Evolutionary conservation across 2,797 vertebrate genomes (phyloP), one percentile per base, ranked within the genome.

Genomic region (Arnoldichthys spilopterus): DNA sequence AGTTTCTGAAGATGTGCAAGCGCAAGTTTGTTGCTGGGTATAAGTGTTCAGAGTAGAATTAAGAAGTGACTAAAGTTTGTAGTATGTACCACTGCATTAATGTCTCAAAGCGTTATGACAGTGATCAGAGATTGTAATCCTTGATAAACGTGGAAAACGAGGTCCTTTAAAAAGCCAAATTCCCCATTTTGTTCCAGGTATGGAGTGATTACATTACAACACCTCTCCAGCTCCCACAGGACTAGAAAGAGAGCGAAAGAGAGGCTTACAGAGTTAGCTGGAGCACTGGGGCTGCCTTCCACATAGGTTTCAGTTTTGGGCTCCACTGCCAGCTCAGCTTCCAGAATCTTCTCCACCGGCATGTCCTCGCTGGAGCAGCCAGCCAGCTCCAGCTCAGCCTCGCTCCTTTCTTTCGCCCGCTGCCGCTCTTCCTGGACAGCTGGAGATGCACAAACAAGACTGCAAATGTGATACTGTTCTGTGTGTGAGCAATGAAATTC

Each of bases 271-370:
- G 97, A 98, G 91, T 93, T 97, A 58, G 96, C 95, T 5, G 95
- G 93, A 82, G 94, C 89, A 45, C 96, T 95, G 81, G 96, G 91
- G 80, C 92, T 96, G 8, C 95, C 95, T 87, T 99, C 98, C 2
- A 97, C 97, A 83, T 98, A 98, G 0, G 96, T 97, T 92, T 99
- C 97, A 0, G 96, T 98, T 94, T 98, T 99, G 90, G 98, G 98
- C 86, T 99, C 98, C 74, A 99, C 97, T 0, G 98, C 97, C 6
- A 97, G 95, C 89, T 99, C 98, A 0, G 98, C 98, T 84, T 98
- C 98, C 89, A 99, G 92, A 78, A 99, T 97, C 94, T 98, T 99
- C 90, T 99, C 97, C 90, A 99, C 98, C 0, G 98, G 98, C 98
- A 99, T 99, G 93, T 99, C 98, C 91, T 99, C 98, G 0, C 96